These are phyloP conservation scores for Cotesia vestalis DNA, from an alignment of 1,140 invertebrate species.

Conservation along the genomic window DNA sequence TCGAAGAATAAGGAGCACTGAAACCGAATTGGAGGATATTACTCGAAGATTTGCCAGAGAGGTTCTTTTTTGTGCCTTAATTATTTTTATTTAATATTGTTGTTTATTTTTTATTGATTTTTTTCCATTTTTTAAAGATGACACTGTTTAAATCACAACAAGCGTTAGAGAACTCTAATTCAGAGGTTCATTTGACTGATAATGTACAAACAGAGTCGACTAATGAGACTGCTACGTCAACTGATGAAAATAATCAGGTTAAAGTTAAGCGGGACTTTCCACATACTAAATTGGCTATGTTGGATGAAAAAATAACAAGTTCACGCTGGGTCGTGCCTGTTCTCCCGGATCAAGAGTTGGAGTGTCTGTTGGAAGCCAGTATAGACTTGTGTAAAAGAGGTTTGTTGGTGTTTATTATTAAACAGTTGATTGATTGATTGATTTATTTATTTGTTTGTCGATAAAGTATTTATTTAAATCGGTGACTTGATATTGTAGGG, in stretches of 20 bases:
- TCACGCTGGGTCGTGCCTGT: conserved; percentile 97
- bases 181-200: conserved; percentile 61
- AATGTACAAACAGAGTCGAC: conserved; percentile 57
- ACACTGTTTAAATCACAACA: conserved; percentile 56
- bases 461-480: too few relatives aligned
- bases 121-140: conserved; percentile 4
- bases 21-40: not conserved
- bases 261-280: conserved; percentile 81
- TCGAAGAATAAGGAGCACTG: not conserved
- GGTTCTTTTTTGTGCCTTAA: not conserved
- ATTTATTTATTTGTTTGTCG: too few relatives aligned
- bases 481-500: conserved; percentile 66
- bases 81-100: too few relatives aligned
- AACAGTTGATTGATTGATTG: not conserved
- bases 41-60: conserved; percentile 4
- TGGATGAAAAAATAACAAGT: conserved; percentile 95
- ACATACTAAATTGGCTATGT: conserved; percentile 80
- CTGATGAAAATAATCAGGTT: conserved; percentile 63
- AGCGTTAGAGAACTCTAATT: conserved; percentile 61
- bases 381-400: conserved; percentile 86
- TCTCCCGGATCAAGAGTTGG: conserved; percentile 93
- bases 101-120: not conserved
- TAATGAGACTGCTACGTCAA: conserved; percentile 51
- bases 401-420: conserved; percentile 49
- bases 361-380: conserved; percentile 88